Base-by-base conservation (phyloP, 2,113 vertebrate species). In the Hydrochoerus hydrochaeris region DNA sequence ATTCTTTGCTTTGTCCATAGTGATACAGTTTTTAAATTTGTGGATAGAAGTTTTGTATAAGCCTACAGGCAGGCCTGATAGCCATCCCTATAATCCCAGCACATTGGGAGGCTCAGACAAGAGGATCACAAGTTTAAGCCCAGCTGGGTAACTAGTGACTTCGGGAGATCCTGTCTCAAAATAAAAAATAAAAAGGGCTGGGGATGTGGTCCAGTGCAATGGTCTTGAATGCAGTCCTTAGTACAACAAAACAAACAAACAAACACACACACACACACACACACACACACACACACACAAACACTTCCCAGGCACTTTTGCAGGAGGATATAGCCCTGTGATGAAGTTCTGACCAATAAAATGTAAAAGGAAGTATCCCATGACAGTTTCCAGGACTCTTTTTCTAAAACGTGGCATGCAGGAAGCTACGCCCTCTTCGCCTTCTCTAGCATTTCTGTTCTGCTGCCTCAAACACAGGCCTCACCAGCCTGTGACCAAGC, bases 301-400 rank as follows among this genome's bases (percentile, higher is more conserved):
- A 65, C 49, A 81, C 67, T 95, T 85, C 71, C 83, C 41, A 96
- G 28, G 19, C 24, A 65, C 32, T 30, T 83, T 46, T 89, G 92
- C 52, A 91, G 78, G 49, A 60, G 85, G 24, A 28, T 17, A 5
- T 41, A 67, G 10, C 38, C 65, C 57, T 11, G 16, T 85, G 60
- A 63, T 63, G 60, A 67, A 65, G 16, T 93, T 82, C 52, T 65
- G 52, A 49, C 41, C 77, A 85, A 57, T 87, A 82, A 93, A 69
- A 75, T 84, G 2, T 22, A 52, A 77, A 9, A 63, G 10, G 35
- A 86, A 82, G 17, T 73, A 44, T 91, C 24, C 17, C 4, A 28
- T 41, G 90, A 89, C 24, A 83, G 17, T 49, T 87, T 83, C 67
- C 5, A 49, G 35, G 32, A 11, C 4, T 13, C 46, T 35, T 65